Evolutionary conservation across 2,888 invertebrate species (phyloP), one percentile per base, ranked within the genome.

Genomic region (Sphaerophoria rueppellii): DNA sequence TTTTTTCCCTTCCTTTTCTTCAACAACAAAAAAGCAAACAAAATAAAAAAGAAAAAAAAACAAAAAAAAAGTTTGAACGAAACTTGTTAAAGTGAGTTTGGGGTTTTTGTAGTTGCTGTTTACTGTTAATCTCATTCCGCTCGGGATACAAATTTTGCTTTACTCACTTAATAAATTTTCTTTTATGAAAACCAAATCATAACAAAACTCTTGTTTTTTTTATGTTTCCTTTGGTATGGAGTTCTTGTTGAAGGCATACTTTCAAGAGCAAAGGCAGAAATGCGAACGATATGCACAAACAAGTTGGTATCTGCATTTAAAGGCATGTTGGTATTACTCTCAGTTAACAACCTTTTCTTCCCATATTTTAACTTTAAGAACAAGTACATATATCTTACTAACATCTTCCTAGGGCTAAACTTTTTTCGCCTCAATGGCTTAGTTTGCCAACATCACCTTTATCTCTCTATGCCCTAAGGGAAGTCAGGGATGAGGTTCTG

Each of bases 81-180:
- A 65, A 65, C 16, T 50, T 65, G 16, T 35, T 16, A 65, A 50
- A 11, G 12, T 24, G 37, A 14, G 12, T 50, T 50, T 6, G 11
- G 9, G 12, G 3, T 14, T 52, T 58, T n/a, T n/a, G n/a, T n/a
- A n/a, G 7, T 37, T 57, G 1, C 3, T 16, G 2, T 24, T 12
- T 40, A 9, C 1, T 6, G 32, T 48, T 48, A 24, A 16, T 46
- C 14, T 63, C 16, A 2, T 52, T 65, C n/a, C 52, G 37, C 12
- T 46, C 46, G 14, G 46, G 34, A 61, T n/a, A 24, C 4, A 65
- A 65, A 50, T 65, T 50, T 52, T 65, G 6, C 16, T 37, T 24
- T 35, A 52, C 65, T 52, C 12, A 24, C 65, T 52, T 24, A 24
- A 4, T 63, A 6, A 52, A 16, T 52, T 65, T 37, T 9, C 9